Percentiles rank a stretch among this genome's conserved stretches.
phyloP scores from a whole-genome alignment of 2,113 vertebrate species.

The Neogale vison region DNA sequence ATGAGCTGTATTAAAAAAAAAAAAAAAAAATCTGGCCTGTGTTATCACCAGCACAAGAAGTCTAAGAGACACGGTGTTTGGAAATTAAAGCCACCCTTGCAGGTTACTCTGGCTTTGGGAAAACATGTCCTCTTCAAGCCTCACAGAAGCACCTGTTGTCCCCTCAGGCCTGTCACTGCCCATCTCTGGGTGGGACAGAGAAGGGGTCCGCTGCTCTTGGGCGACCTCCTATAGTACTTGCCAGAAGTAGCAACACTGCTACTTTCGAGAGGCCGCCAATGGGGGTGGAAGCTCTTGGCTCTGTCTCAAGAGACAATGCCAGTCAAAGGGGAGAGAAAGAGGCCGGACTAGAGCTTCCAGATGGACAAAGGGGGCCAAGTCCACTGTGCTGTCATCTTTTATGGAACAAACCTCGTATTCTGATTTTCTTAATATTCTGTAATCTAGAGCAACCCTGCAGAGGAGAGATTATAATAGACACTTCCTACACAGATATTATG shows the following conservation, averaged over 20 bases:
- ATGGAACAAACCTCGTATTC: not conserved
- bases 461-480: not conserved
- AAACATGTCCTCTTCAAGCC: not conserved
- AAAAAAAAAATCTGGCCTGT: not conserved
- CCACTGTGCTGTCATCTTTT: not conserved
- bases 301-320: not conserved
- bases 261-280: not conserved
- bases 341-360: not conserved
- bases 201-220: not conserved
- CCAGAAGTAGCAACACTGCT: not conserved
- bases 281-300: not conserved
- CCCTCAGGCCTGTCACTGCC: not conserved
- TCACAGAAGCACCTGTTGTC: not conserved
- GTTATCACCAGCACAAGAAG: not conserved
- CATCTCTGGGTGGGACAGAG: not conserved
- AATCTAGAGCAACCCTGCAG: not conserved
- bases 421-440: constrained; percentile 45
- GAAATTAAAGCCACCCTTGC: not conserved
- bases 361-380: not conserved
- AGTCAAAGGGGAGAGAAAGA: not conserved
- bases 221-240: not conserved
- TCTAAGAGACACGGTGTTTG: not conserved
- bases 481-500: not conserved
- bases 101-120: not conserved
- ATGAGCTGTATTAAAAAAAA: not conserved